Conservation (phyloP, 1,140 invertebrate genomes). For the Muscidifurax raptorellus region DNA sequence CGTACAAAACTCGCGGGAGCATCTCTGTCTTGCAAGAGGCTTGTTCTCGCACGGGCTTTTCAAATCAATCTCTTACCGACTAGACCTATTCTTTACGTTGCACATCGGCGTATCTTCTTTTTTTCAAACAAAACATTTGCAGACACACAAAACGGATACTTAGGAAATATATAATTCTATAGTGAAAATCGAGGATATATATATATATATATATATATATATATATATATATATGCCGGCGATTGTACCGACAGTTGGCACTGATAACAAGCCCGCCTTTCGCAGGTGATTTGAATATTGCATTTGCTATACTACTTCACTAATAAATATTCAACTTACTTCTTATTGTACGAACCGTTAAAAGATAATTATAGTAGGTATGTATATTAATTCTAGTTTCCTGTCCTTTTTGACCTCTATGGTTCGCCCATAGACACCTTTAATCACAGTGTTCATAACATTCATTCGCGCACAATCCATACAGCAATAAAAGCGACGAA, state of each 20-base stretch:
- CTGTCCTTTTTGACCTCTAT: too few relatives aligned
- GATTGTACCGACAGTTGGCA: background rate
- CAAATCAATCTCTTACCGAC: constrained; percentile 15
- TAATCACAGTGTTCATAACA: too few relatives aligned
- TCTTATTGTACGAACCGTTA: too few relatives aligned
- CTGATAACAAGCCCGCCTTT: background rate
- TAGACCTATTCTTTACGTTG: background rate
- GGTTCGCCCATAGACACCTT: too few relatives aligned
- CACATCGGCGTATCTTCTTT: background rate
- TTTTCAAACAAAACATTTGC: constrained; percentile 8
- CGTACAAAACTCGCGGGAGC: background rate
- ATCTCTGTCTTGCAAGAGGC: background rate
- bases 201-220: background rate
- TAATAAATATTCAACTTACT: too few relatives aligned
- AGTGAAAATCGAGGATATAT: background rate
- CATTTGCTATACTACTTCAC: too few relatives aligned
- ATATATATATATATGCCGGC: background rate
- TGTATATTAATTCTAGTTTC: too few relatives aligned
- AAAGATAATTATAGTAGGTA: too few relatives aligned
- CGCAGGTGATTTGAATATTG: too few relatives aligned
- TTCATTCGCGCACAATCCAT: too few relatives aligned
- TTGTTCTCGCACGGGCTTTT: background rate
- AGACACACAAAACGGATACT: background rate
- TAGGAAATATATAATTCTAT: background rate
- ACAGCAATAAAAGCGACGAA: too few relatives aligned